Percentiles rank a stretch among this genome's conserved stretches.
Evolutionary conservation across 2,888 invertebrate species (phyloP).

Genomic region (Netelia melanura): DNA sequence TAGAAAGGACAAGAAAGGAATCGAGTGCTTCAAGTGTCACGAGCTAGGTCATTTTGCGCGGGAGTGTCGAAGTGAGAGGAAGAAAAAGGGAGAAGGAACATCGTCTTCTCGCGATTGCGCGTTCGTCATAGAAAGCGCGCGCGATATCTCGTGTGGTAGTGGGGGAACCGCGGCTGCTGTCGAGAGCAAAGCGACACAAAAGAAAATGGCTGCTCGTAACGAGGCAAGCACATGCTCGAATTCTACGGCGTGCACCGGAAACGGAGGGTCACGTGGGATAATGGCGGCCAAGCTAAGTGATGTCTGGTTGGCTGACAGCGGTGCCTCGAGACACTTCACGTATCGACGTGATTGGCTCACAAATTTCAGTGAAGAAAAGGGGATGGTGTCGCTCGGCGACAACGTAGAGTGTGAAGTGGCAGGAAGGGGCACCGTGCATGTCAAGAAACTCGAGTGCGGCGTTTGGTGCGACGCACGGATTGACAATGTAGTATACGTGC

Average conservation of each 20-base stretch:
- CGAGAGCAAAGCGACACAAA: background rate
- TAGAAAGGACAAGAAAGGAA: background rate
- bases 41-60: constrained; percentile 32
- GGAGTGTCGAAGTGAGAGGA: background rate
- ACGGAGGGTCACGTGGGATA: background rate
- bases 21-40: constrained; percentile 24
- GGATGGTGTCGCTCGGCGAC: constrained; percentile 62
- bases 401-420: constrained; percentile 39
- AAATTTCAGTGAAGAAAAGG: constrained; percentile 11
- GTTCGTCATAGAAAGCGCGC: constrained; percentile 2
- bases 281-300: constrained; percentile 21
- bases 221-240: background rate
- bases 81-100: too few relatives aligned
- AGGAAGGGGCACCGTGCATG: constrained; percentile 60
- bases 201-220: background rate
- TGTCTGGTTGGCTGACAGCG: constrained; percentile 67
- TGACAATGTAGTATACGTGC: constrained; percentile 66
- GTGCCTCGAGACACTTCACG: constrained; percentile 69
- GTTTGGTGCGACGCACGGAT: constrained; percentile 33
- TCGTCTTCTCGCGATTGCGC: constrained; percentile 4
- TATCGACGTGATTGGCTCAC: constrained; percentile 66
- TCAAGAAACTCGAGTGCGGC: constrained; percentile 52
- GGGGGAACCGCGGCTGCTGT: background rate
- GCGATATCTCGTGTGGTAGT: background rate
- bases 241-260: background rate